Percentiles rank a stretch among this genome's conserved stretches.
Evolutionary conservation across 2,888 invertebrate genomes (phyloP).

Genomic region (Archips crataeganus): DNA sequence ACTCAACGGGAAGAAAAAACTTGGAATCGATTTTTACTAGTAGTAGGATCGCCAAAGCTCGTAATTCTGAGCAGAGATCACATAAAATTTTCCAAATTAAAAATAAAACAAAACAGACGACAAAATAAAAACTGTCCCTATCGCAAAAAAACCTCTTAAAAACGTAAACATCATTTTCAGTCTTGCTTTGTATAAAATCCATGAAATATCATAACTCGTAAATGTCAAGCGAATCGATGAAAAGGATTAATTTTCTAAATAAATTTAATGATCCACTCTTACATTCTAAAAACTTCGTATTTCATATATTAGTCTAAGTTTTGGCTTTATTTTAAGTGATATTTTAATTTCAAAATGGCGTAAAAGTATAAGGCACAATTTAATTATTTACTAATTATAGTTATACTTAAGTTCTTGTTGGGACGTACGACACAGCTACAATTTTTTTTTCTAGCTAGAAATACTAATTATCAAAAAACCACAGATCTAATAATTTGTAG

Average conservation of each 20-base stretch:
- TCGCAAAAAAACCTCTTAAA: not conserved
- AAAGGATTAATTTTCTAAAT: constrained; percentile 18
- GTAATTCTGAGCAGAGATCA: too few relatives aligned
- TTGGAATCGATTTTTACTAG: too few relatives aligned
- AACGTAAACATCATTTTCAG: constrained; percentile 14
- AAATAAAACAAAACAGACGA: too few relatives aligned
- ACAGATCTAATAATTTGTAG: not conserved
- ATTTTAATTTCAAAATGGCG: constrained; percentile 81
- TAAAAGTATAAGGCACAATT: constrained; percentile 85
- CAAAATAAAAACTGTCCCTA: too few relatives aligned
- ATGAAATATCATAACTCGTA: constrained; percentile 24
- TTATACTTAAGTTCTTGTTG: constrained; percentile 61
- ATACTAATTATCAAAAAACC: constrained; percentile 11
- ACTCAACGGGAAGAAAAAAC: too few relatives aligned
- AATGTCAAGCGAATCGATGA: constrained; percentile 23
- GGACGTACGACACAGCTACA: constrained; percentile 77
- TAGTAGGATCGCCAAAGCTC: too few relatives aligned
- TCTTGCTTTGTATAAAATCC: constrained; percentile 30
- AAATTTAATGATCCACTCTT: constrained; percentile 31
- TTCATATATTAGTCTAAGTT: constrained; percentile 55
- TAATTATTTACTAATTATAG: constrained; percentile 75
- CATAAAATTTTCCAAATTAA: too few relatives aligned
- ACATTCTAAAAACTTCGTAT: constrained; percentile 58
- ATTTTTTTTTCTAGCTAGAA: constrained; percentile 52
- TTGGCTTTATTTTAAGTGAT: constrained; percentile 79